Conservation (phyloP, 2,888 invertebrate species). For the Spodoptera exigua region DNA sequence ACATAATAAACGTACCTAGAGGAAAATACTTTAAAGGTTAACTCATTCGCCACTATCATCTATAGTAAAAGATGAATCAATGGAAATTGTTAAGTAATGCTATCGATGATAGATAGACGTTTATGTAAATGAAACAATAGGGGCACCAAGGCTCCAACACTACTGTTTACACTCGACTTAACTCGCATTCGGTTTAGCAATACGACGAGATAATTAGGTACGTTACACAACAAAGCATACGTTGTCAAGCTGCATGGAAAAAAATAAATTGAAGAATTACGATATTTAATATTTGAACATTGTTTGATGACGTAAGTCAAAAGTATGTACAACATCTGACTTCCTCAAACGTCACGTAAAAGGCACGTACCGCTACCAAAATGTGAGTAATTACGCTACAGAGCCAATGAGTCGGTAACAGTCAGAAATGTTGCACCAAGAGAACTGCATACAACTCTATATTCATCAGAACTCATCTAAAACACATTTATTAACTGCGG, state of each 20-base stretch:
- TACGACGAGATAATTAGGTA: constrained; percentile 13
- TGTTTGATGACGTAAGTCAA: constrained; percentile 36
- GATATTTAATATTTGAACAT: constrained; percentile 39
- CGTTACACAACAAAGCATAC: constrained; percentile 13
- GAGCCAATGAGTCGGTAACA: too few species aligned
- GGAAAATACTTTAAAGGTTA: constrained; percentile 33
- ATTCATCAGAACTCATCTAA: too few species aligned
- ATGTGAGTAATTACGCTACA: too few species aligned
- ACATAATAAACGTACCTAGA: constrained; percentile 12
- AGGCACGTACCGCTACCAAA: background rate
- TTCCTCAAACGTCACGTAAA: constrained; percentile 37
- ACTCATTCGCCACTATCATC: constrained; percentile 12
- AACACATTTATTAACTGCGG: background rate
- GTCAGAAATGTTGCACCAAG: too few species aligned
- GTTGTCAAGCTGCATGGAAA: constrained; percentile 11
- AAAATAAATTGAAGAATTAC: constrained; percentile 15
- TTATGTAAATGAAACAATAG: constrained; percentile 16
- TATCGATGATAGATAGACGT: background rate
- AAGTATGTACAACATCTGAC: constrained; percentile 18
- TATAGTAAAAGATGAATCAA: constrained; percentile 16
- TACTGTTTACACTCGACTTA: constrained; percentile 8
- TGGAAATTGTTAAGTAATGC: constrained; percentile 10
- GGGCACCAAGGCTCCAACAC: background rate
- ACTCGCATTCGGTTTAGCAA: background rate
- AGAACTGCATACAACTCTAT: too few species aligned